Base-by-base conservation (phyloP, 1,140 invertebrate genomes). In the Pteromalus puparum region DNA sequence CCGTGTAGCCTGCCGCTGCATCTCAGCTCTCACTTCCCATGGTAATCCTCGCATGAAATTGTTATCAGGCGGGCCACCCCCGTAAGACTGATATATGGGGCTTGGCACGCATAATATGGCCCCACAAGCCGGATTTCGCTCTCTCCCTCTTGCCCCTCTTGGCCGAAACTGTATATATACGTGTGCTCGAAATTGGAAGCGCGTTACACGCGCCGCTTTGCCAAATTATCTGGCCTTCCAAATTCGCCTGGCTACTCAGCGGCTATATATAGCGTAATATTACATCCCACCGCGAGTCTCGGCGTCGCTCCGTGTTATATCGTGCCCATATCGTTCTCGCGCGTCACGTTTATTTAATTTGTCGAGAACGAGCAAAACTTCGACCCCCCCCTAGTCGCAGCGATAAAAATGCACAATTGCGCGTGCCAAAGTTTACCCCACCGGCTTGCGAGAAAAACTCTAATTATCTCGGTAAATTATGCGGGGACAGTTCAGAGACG, bases 21-120 rank as follows among this genome's bases (percentile, higher is more conserved):
- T 42, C 15, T 38, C 76, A 21, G 21, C 53, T 9, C 76, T 53
- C 46, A 67, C 72, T 85, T n/a, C n/a, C 53, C 74, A 30, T 87
- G 78, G 82, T 90, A 90, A 90, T 90, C 89, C 89, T 87, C 85
- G 86, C 87, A 89, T 90, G 89, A 90, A 90, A 90, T 89, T 89
- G 87, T 90, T 90, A 90, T 90, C 89, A 89, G 89, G 9, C 18
- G 70, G 28, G 70, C 24, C 13, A 68, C 67, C 28, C 42, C 26
- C 38, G 85, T 90, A 90, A 90, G 88, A 88, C 89, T 90, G 89
- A 90, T 90, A 89, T 89, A 90, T 87, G 81, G 86, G 82, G 76
- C 86, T 84, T 81, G 86, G 67, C 84, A 85, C 75, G 87, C 86
- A 87, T 87, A 87, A 87, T 84, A 87, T 61, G 81, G 24, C 72